Base-by-base conservation (phyloP, 2,113 vertebrate genomes). In the Etheostoma spectabile region DNA sequence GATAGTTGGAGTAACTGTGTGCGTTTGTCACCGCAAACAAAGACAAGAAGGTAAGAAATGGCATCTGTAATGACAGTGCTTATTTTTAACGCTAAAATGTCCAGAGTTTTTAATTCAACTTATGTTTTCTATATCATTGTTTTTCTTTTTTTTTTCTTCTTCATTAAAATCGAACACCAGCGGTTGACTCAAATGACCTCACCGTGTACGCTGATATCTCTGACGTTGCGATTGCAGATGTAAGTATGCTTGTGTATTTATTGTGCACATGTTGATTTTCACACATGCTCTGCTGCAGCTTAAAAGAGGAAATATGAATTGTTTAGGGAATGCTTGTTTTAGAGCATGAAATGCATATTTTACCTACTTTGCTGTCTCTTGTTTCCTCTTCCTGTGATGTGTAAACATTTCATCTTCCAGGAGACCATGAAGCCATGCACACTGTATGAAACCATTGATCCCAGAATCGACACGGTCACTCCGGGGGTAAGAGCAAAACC, bases 391-490 rank as follows among this genome's bases (percentile, higher is more conserved):
- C 52, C 18, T 72, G 10, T 46, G 16, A 24, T 21, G 18, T 0
- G 24, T 56, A 14, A 14, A 24, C 67, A 8, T 64, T n/a, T 12
- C 24, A 70, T 69, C 21, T 0, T 45, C 0, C 80, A 85, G 81
- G 27, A 22, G 22, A 42, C 16, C 6, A 35, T 24, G 57, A 80
- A 63, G 60, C 68, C 83, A 0, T 86, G 77, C 38, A 86, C 91
- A 0, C n/a, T 94, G 73, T 93, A 93, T 11, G 92, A 93, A 73
- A 87, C 87, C 4, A 75, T 92, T 4, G 68, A 87, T 0, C 35
- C 72, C 5, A 55, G 5, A 46, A 16, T 1, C 12, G 3, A 13
- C 6, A 0, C 49, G 6, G 35, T 52, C 61, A 8, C 5, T 13
- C 10, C 30, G 0, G 49, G 2, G 68, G 91, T 92, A 79, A 91